These are phyloP conservation scores for Stegostoma tigrinum DNA, from an alignment of 2,113 vertebrate genomes.

Conservation along the genomic window DNA sequence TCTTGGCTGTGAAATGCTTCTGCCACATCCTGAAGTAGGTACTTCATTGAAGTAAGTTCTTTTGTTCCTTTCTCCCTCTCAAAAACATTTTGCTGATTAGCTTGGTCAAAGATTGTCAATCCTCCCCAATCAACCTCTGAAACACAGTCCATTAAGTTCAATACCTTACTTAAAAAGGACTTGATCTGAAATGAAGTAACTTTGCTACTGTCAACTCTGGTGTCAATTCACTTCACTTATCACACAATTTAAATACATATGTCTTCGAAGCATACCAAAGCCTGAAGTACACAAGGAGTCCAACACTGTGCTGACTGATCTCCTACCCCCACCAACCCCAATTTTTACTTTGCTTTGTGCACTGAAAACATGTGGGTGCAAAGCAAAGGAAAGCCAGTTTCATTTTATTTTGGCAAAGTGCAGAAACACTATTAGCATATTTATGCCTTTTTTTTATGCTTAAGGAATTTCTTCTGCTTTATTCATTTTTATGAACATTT, in stretches of 20 bases:
- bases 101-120: not conserved
- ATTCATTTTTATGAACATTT: conserved; percentile 25
- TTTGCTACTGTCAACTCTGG: too few species aligned
- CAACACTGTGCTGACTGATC: not conserved
- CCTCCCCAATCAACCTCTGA: not conserved
- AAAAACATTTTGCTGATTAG: not conserved
- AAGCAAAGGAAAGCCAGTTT: not conserved
- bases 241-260: not conserved
- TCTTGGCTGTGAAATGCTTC: not conserved
- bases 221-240: not conserved
- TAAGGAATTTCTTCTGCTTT: not conserved
- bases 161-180: not conserved
- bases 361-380: not conserved
- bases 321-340: too few species aligned
- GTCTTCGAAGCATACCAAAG: not conserved
- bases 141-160: not conserved
- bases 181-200: not conserved
- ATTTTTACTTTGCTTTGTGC: not conserved
- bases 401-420: not conserved
- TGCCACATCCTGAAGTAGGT: not conserved
- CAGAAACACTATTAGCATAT: not conserved
- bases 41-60: not conserved
- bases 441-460: not conserved
- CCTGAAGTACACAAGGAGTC: not conserved
- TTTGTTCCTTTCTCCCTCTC: not conserved